Base-by-base conservation (phyloP, 37 sponge, comb jelly and placozoan genomes). In the Ephydatia muelleri region DNA sequence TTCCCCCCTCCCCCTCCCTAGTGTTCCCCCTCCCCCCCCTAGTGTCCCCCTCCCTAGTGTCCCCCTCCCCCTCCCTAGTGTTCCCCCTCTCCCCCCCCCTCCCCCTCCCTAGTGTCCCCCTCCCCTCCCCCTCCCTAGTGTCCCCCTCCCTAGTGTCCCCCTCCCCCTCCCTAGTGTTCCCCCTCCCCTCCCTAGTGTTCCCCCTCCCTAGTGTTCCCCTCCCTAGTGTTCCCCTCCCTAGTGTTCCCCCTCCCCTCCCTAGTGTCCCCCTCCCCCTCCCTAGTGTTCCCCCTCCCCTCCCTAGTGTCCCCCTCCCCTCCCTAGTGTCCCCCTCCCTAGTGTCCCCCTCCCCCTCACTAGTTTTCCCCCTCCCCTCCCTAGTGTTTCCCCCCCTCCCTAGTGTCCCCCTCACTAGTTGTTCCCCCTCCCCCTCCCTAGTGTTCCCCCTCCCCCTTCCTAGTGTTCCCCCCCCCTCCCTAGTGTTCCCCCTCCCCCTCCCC, bases 321-420 rank as follows among this genome's bases (percentile, higher is more conserved):
- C 3, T 6, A 65, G 76, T 67, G 36, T 85, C 2, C 48, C 64
- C 79, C 78, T n/a, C 2, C 71, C 16, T 49, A 65, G 5, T n/a
- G 22, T 2, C 27, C n/a, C 23, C 27, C 43, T 1, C 38, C 26
- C 43, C 43, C 43, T 3, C 43, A 3, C 3, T 6, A 65, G 76
- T 67, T 26, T 85, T 2, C 48, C 64, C 79, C 78, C 35, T 21
- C 71, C 78, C n/a, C n/a, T n/a, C n/a, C n/a, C n/a, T n/a, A n/a
- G n/a, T n/a, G n/a, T n/a, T n/a, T 1, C 43, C 3, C 38, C 26
- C 71, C n/a, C n/a, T n/a, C n/a, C n/a, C n/a, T n/a, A n/a, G n/a
- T n/a, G n/a, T n/a, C n/a, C n/a, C n/a, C n/a, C n/a, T n/a, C n/a
- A n/a, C n/a, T n/a, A n/a, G n/a, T n/a, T n/a, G n/a, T n/a, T n/a